phyloP scores from a whole-genome alignment of 1,140 invertebrate species.

The Cydia fagiglandana region DNA sequence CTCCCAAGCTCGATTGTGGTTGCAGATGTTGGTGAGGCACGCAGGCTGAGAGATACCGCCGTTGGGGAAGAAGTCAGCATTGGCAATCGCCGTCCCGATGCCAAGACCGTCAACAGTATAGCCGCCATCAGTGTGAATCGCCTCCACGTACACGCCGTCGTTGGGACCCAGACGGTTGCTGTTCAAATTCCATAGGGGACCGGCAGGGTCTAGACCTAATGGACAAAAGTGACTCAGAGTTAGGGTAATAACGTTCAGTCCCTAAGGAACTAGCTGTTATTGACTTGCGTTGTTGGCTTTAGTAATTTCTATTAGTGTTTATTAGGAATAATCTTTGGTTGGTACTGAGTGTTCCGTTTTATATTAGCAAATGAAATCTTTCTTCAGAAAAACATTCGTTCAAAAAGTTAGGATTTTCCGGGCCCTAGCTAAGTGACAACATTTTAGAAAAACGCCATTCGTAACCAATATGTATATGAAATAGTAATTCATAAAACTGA shows the following conservation, averaged over 20 bases:
- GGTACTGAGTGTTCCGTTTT: too few species aligned
- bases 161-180: conserved; percentile 37
- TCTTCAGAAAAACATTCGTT: too few species aligned
- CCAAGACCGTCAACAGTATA: conserved; percentile 64
- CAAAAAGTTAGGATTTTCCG: too few species aligned
- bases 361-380: too few species aligned
- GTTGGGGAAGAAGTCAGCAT: conserved; percentile 88
- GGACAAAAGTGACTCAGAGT: neutral
- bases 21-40: conserved; percentile 77
- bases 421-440: too few species aligned
- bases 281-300: too few species aligned
- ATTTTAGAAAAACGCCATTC: too few species aligned
- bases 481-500: too few species aligned
- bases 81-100: conserved; percentile 78
- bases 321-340: too few species aligned
- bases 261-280: too few species aligned
- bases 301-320: too few species aligned
- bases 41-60: conserved; percentile 78
- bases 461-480: too few species aligned
- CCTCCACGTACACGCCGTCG: conserved; percentile 82
- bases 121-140: conserved; percentile 83
- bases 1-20: conserved; percentile 79
- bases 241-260: neutral
- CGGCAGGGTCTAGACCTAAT: conserved; percentile 53
- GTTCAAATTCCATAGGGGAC: conserved; percentile 48